A percentile compares a stretch with the other conserved stretches of the same genome.
phyloP scores from a whole-genome alignment of 2,797 vertebrate genomes.

The Ambastaia sidthimunki region DNA sequence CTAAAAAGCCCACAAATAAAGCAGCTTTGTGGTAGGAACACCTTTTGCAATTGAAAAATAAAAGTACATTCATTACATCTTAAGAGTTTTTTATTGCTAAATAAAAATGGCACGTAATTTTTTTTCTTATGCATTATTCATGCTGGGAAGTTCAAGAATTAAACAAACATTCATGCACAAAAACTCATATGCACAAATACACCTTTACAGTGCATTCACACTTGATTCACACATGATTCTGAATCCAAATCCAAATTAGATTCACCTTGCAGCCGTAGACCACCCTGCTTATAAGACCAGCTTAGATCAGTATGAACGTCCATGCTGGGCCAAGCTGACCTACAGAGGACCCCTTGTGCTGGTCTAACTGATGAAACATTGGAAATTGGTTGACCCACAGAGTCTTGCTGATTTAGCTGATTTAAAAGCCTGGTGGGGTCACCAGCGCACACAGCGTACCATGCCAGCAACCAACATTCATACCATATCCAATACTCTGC shows the following conservation, averaged over 20 bases:
- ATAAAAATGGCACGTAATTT: slow-evolving; percentile 49
- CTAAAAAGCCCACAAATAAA: slow-evolving; percentile 46
- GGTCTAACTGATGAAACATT: not conserved
- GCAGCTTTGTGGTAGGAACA: slow-evolving; percentile 25
- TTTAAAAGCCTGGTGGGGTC: not conserved
- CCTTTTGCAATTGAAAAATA: slow-evolving; percentile 31
- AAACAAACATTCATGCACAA: slow-evolving; percentile 1
- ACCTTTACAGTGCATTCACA: not conserved
- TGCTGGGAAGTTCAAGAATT: not conserved
- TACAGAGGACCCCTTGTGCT: not conserved
- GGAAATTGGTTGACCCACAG: not conserved
- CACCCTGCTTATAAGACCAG: not conserved
- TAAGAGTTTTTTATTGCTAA: slow-evolving; percentile 38
- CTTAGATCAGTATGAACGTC: not conserved
- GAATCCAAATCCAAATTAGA: not conserved
- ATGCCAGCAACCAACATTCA: not conserved
- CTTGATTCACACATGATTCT: not conserved
- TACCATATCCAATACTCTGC: not conserved
- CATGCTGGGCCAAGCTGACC: not conserved
- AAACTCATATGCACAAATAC: too few species aligned
- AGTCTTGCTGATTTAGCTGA: not conserved
- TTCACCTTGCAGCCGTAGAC: not conserved
- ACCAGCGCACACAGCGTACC: not conserved
- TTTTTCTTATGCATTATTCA: slow-evolving; percentile 37
- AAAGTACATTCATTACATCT: slow-evolving; percentile 41